These are phyloP conservation scores for Metridium senile DNA, from an alignment of 92 coral and sea anemone genomes.

Conservation along the genomic window DNA sequence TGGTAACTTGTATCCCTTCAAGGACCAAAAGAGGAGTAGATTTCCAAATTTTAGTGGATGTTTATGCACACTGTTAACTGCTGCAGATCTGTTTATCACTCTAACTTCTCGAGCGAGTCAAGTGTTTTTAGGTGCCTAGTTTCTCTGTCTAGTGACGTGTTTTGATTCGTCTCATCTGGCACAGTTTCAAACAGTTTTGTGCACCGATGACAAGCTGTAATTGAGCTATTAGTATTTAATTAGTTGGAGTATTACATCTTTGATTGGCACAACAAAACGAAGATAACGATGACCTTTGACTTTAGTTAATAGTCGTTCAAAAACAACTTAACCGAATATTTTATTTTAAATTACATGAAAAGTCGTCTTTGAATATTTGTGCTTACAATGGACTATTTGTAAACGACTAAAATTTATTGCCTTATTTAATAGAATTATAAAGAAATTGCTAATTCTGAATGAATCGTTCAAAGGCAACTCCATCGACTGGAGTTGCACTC, in stretches of 20 bases:
- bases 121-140: slow-evolving; percentile 1
- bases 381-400: too few species aligned
- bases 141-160: not conserved
- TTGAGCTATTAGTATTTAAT: slow-evolving; percentile 16
- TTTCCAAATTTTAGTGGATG: too few species aligned
- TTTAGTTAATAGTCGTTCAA: slow-evolving; percentile 1
- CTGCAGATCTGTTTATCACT: too few species aligned
- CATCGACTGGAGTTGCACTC: too few species aligned
- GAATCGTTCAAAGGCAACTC: too few species aligned
- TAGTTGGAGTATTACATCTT: not conserved
- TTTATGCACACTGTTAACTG: too few species aligned
- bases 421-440: too few species aligned
- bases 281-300: not conserved
- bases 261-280: not conserved
- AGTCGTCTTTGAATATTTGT: not conserved
- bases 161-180: not conserved
- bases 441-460: too few species aligned
- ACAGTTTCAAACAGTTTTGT: not conserved
- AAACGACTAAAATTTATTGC: too few species aligned
- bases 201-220: slow-evolving; percentile 4
- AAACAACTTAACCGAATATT: not conserved
- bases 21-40: too few species aligned
- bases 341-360: not conserved
- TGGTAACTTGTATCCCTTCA: too few species aligned
- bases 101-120: not conserved